Conservation (phyloP, 2,888 invertebrate genomes). For the Cryptus armator region DNA sequence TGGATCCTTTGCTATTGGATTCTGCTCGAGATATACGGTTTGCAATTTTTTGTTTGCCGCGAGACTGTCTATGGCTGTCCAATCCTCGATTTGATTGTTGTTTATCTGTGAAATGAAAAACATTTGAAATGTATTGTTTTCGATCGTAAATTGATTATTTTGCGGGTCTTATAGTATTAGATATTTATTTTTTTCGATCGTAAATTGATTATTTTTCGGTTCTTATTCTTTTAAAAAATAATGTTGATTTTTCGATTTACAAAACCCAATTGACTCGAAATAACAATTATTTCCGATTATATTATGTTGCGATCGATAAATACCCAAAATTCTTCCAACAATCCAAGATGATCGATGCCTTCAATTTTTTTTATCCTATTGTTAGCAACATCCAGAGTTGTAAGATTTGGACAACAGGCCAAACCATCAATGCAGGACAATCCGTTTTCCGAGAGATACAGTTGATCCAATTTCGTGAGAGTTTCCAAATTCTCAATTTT, state of each 20-base stretch:
- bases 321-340: constrained; percentile 98
- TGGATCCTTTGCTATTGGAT: constrained; percentile 94
- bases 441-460: constrained; percentile 98
- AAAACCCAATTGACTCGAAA: neutral
- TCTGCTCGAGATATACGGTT: constrained; percentile 97
- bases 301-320: constrained; percentile 75
- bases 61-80: constrained; percentile 93
- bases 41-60: constrained; percentile 88
- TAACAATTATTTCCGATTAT: neutral
- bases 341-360: constrained; percentile 91
- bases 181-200: too few relatives aligned
- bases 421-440: constrained; percentile 92
- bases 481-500: constrained; percentile 94
- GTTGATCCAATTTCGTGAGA: constrained; percentile 91
- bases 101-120: constrained; percentile 90
- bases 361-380: constrained; percentile 94
- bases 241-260: neutral
- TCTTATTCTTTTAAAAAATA: neutral
- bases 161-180: too few relatives aligned
- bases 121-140: neutral
- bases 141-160: too few relatives aligned
- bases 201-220: neutral
- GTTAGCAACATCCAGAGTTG: constrained; percentile 95
- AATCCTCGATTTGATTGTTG: constrained; percentile 94
- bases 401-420: constrained; percentile 89